phyloP scores from a whole-genome alignment of 2,888 invertebrate species.

The Thecocarcelia acutangulata region DNA sequence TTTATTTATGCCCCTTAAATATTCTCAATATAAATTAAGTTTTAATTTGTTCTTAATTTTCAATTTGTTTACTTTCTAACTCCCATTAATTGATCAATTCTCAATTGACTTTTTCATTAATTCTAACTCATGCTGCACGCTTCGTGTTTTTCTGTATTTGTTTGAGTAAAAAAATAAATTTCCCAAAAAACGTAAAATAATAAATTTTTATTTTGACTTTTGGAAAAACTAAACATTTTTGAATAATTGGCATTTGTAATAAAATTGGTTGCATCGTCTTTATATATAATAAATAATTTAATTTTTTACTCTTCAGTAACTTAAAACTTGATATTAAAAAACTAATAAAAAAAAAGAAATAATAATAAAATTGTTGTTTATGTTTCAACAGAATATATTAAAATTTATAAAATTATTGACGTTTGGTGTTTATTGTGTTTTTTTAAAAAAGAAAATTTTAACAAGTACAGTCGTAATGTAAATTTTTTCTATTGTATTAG shows the following conservation, averaged over 20 bases:
- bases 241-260: constrained; percentile 47
- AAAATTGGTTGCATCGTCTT: constrained; percentile 19
- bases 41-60: constrained; percentile 15
- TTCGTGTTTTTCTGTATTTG: constrained; percentile 75
- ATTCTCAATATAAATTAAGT: constrained; percentile 39
- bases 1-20: constrained; percentile 29
- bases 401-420: constrained; percentile 71
- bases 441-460: constrained; percentile 31
- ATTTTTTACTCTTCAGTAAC: constrained; percentile 48
- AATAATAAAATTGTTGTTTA: constrained; percentile 48
- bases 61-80: constrained; percentile 8
- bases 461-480: constrained; percentile 74
- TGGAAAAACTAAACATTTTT: constrained; percentile 20
- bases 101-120: constrained; percentile 48
- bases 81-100: constrained; percentile 49
- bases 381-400: constrained; percentile 43
- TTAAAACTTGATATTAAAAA: constrained; percentile 54
- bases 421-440: constrained; percentile 80
- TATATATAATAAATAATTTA: constrained; percentile 22
- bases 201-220: constrained; percentile 4
- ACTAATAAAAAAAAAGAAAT: constrained; percentile 4
- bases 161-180: constrained; percentile 57
- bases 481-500: constrained; percentile 62
- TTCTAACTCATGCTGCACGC: constrained; percentile 77
- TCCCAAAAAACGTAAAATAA: constrained; percentile 12